Conservation (phyloP, 1,140 invertebrate genomes). For the Bombus polaris region DNA sequence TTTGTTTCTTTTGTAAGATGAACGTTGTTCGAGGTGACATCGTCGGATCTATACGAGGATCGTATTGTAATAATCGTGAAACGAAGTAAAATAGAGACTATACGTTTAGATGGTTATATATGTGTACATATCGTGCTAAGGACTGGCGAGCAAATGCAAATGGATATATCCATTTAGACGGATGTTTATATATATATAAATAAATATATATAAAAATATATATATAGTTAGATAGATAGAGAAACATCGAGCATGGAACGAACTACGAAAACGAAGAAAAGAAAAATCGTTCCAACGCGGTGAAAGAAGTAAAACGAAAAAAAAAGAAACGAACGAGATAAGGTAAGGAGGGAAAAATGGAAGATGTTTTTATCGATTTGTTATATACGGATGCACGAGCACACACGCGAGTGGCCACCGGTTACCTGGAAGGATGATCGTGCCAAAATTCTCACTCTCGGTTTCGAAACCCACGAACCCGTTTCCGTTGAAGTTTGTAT, state of each 20-base stretch:
- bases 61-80: slow-evolving; percentile 57
- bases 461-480: slow-evolving; percentile 58
- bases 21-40: slow-evolving; percentile 29
- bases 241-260: slow-evolving; percentile 55
- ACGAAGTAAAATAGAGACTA: slow-evolving; percentile 65
- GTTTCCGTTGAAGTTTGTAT: slow-evolving; percentile 62
- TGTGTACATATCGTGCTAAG: slow-evolving; percentile 63
- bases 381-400: slow-evolving; percentile 57
- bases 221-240: slow-evolving; percentile 51
- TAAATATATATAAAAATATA: slow-evolving; percentile 61
- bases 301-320: slow-evolving; percentile 11
- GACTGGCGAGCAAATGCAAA: slow-evolving; percentile 66
- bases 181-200: slow-evolving; percentile 76
- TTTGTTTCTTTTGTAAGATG: slow-evolving; percentile 18
- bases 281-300: slow-evolving; percentile 2
- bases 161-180: slow-evolving; percentile 76
- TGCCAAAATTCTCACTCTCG: slow-evolving; percentile 78
- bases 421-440: slow-evolving; percentile 72
- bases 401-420: slow-evolving; percentile 70
- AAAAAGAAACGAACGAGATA: background rate
- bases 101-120: slow-evolving; percentile 70
- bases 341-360: background rate
- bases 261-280: slow-evolving; percentile 2
- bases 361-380: slow-evolving; percentile 73
- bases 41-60: background rate